phyloP scores from a whole-genome alignment of 2,113 vertebrate species.

The Oceanites oceanicus region DNA sequence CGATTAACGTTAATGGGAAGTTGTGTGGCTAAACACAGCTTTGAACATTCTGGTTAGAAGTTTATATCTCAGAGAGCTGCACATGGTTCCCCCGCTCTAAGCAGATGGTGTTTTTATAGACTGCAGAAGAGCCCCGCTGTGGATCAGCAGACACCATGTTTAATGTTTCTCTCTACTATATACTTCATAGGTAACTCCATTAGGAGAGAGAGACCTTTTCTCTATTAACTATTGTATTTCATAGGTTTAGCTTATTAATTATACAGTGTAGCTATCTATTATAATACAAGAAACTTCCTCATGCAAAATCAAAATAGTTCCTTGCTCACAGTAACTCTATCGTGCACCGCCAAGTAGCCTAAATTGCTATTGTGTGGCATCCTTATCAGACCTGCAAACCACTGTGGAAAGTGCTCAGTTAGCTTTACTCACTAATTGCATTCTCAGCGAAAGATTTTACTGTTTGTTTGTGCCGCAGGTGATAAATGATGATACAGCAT shows the following conservation, averaged over 20 bases:
- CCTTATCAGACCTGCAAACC: background rate
- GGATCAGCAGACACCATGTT: background rate
- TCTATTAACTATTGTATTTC: background rate
- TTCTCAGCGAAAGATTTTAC: background rate
- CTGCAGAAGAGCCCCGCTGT: background rate
- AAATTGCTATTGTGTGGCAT: background rate
- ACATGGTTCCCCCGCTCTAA: background rate
- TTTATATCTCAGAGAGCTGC: background rate
- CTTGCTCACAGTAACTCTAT: background rate
- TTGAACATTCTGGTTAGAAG: slow-evolving; percentile 27
- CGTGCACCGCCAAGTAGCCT: background rate
- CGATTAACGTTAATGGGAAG: slow-evolving; percentile 23
- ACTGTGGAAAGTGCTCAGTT: background rate
- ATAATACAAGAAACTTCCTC: background rate
- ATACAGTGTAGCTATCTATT: background rate
- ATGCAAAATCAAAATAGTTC: background rate
- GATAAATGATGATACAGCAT: background rate
- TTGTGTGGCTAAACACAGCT: background rate
- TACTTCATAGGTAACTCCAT: background rate
- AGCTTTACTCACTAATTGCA: background rate
- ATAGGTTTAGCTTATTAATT: background rate
- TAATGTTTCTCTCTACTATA: background rate
- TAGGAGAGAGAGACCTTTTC: background rate
- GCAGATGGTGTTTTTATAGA: background rate
- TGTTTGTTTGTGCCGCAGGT: background rate